Conservation (phyloP, 2,888 invertebrate species). For the Galerucella nymphaeae region DNA sequence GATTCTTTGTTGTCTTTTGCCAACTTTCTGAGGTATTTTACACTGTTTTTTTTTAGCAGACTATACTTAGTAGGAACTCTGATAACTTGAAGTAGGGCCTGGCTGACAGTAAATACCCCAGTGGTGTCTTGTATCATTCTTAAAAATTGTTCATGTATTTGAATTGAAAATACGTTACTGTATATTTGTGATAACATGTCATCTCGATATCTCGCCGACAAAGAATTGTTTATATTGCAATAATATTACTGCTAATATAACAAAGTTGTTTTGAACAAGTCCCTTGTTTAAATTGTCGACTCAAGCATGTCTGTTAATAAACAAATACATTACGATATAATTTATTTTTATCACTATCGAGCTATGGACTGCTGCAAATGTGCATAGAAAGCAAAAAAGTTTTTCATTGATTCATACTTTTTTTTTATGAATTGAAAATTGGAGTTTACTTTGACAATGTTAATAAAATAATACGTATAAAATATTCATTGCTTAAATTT, state of each 20-base stretch:
- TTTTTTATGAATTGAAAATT: neutral
- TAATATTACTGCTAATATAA: neutral
- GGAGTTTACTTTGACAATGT: too few relatives aligned
- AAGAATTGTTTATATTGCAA: neutral
- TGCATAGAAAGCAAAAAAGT: neutral
- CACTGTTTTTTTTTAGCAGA: too few relatives aligned
- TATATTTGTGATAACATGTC: neutral
- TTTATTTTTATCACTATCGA: neutral
- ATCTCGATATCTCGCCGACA: constrained; percentile 1
- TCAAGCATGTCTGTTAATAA: constrained; percentile 9
- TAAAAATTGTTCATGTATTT: neutral
- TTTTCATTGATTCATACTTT: neutral
- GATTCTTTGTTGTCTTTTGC: too few relatives aligned
- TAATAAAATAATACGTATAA: too few relatives aligned
- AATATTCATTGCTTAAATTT: too few relatives aligned
- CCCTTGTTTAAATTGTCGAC: constrained; percentile 11
- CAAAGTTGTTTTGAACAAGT: constrained; percentile 11
- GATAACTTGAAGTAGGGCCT: too few relatives aligned
- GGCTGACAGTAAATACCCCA: too few relatives aligned
- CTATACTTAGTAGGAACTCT: too few relatives aligned
- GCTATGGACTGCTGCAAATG: neutral
- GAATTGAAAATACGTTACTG: neutral
- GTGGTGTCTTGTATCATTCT: too few relatives aligned
- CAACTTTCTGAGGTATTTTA: too few relatives aligned
- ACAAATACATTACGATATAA: constrained; percentile 1